These are phyloP conservation scores for Marisa cornuarietis DNA, from an alignment of 1,140 invertebrate species.

Conservation along the genomic window DNA sequence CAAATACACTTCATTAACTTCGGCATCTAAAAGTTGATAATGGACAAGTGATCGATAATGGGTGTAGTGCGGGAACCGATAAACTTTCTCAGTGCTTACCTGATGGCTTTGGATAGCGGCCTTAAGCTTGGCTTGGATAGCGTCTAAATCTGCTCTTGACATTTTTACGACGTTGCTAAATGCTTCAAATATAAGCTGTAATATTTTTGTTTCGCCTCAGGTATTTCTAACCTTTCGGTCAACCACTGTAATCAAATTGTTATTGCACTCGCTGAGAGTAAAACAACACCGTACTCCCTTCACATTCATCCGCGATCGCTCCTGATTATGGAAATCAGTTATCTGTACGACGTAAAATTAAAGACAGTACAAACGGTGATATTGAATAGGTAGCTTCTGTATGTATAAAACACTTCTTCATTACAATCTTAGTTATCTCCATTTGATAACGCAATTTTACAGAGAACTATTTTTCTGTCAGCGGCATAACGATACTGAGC, in stretches of 20 bases:
- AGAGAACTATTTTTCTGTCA: constrained; percentile 21
- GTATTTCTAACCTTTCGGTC: not conserved
- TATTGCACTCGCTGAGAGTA: constrained; percentile 4
- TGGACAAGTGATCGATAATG: constrained; percentile 29
- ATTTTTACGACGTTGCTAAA: constrained; percentile 28
- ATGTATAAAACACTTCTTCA: not conserved
- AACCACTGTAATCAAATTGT: not conserved
- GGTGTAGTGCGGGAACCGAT: constrained; percentile 20
- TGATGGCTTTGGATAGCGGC: constrained; percentile 65
- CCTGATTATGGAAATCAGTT: constrained; percentile 2
- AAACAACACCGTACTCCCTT: not conserved
- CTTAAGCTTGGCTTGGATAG: constrained; percentile 61
- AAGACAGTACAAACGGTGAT: not conserved
- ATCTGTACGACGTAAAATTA: not conserved
- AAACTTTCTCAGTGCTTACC: constrained; percentile 51
- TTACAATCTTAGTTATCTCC: not conserved
- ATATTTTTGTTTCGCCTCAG: constrained; percentile 12
- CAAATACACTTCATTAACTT: constrained; percentile 25
- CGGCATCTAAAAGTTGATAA: constrained; percentile 25
- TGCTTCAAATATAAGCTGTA: not conserved
- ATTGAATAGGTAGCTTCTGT: not conserved
- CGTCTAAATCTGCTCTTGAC: constrained; percentile 54
- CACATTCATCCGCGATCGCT: constrained; percentile 1
- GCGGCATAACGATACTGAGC: constrained; percentile 21
- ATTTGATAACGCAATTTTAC: not conserved